Percentiles rank a stretch among this genome's conserved stretches.
These are phyloP conservation scores for Germaria angustata DNA, from an alignment of 2,888 invertebrate species.

Conservation along the genomic window DNA sequence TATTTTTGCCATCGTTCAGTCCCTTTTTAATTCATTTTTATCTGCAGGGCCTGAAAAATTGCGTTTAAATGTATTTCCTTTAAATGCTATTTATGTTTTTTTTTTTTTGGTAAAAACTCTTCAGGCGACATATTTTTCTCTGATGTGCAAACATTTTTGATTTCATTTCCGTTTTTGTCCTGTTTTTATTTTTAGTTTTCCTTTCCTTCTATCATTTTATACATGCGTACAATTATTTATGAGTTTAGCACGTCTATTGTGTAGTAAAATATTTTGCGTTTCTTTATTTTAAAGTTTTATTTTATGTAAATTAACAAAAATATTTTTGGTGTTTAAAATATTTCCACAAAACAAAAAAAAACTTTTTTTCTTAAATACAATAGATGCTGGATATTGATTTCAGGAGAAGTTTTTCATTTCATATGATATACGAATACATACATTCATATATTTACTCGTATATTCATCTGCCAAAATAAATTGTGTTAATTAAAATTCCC, in stretches of 20 bases:
- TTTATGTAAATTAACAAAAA: not conserved
- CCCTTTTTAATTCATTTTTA: not conserved
- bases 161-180: not conserved
- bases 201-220: not conserved
- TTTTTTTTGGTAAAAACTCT: conserved; percentile 1
- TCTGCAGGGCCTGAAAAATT: not conserved
- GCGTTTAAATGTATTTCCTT: not conserved
- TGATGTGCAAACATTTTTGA: not conserved
- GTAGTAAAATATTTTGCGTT: conserved; percentile 1
- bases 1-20: not conserved
- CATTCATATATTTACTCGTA: no score
- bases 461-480: no score
- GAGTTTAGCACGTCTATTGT: conserved; percentile 44
- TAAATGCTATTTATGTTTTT: no score
- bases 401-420: no score
- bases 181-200: not conserved
- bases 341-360: no score
- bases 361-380: no score
- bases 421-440: no score
- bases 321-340: no score
- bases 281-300: not conserved
- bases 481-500: no score
- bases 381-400: no score
- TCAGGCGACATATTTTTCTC: conserved; percentile 1
- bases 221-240: conserved; percentile 34